Conservation (phyloP, 2,113 vertebrate species). For the Elanoides forficatus region DNA sequence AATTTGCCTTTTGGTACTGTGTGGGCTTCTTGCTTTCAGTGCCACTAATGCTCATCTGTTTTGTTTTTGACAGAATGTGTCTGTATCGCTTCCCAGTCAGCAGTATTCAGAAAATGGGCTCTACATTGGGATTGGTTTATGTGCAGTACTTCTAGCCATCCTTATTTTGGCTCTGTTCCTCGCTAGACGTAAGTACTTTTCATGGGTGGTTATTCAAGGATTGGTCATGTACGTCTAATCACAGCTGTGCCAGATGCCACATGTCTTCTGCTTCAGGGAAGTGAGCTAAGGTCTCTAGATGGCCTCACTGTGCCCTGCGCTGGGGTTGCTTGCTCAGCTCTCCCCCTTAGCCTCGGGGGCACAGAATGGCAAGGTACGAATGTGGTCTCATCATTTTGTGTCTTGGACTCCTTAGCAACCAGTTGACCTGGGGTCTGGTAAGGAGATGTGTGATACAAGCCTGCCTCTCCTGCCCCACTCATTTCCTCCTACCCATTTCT, state of each 20-base stretch:
- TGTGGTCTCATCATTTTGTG: rapidly evolving
- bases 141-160: neutral
- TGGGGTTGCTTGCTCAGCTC: neutral
- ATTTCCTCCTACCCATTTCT: neutral
- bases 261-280: neutral
- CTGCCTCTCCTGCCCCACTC: neutral
- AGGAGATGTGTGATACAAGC: neutral
- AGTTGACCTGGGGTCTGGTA: rapidly evolving
- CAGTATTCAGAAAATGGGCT: neutral
- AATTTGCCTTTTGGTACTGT: neutral
- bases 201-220: neutral
- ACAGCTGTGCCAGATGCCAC: neutral
- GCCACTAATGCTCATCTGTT: neutral
- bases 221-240: neutral
- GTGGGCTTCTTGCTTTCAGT: neutral
- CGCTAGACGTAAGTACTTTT: constrained; percentile 42
- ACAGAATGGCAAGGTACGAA: neutral
- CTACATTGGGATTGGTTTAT: neutral
- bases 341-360: neutral
- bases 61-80: neutral
- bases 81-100: rapidly evolving
- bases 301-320: neutral
- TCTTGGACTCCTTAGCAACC: neutral
- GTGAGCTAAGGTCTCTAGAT: neutral
- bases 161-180: neutral